phyloP scores from a whole-genome alignment of 2,888 invertebrate species.

The Epirrita christyi region DNA sequence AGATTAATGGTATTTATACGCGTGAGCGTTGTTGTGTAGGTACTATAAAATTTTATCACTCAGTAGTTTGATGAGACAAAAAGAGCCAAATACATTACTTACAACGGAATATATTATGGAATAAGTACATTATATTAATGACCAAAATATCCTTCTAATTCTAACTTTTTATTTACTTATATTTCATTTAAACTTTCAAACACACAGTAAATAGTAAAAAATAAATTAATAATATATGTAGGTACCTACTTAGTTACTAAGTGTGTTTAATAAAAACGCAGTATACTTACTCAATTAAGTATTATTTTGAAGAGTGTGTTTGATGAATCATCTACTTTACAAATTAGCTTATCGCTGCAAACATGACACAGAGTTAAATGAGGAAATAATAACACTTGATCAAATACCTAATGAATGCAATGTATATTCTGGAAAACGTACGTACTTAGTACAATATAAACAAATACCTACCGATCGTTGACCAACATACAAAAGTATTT shows the following conservation, averaged over 20 bases:
- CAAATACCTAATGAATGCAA: slow-evolving; percentile 17
- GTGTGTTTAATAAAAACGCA: too few relatives aligned
- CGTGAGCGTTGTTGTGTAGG: slow-evolving; percentile 4
- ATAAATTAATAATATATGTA: too few relatives aligned
- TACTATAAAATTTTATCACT: slow-evolving; percentile 1
- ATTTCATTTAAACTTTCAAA: too few relatives aligned
- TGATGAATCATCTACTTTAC: slow-evolving; percentile 9
- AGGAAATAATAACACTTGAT: slow-evolving; percentile 23
- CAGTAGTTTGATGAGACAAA: background rate
- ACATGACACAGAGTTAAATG: slow-evolving; percentile 6
- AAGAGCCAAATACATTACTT: background rate
- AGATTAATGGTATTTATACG: slow-evolving; percentile 18
- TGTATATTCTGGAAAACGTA: slow-evolving; percentile 16
- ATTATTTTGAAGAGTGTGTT: too few relatives aligned
- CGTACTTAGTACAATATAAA: slow-evolving; percentile 55
- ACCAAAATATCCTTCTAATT: too few relatives aligned
- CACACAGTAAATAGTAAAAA: too few relatives aligned
- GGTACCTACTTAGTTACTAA: too few relatives aligned
- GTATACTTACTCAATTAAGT: too few relatives aligned
- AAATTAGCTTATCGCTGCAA: slow-evolving; percentile 11
- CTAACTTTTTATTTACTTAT: too few relatives aligned
- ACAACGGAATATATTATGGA: too few relatives aligned
- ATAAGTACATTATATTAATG: too few relatives aligned
- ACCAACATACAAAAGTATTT: slow-evolving; percentile 74
- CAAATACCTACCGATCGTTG: slow-evolving; percentile 67